These are phyloP conservation scores for Setipinna tenuifilis DNA, from an alignment of 2,797 vertebrate species.

Conservation along the genomic window DNA sequence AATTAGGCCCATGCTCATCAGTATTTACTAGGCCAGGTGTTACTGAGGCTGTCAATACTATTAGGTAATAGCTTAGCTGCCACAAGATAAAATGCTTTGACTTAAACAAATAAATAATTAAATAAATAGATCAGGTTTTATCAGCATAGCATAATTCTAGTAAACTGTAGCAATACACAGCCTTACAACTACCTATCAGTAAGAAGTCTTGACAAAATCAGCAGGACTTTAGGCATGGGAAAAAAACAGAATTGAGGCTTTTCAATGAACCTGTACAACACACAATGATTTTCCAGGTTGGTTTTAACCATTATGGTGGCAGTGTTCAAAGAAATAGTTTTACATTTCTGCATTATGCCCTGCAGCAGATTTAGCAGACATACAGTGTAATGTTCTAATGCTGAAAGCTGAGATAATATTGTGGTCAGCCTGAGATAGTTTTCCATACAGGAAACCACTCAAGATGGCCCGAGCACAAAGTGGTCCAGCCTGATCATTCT, in stretches of 20 bases:
- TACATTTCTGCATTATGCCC: too few relatives aligned
- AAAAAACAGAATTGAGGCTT: too few relatives aligned
- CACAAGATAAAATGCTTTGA: slow-evolving; percentile 20
- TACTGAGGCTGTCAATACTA: slow-evolving; percentile 1
- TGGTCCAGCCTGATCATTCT: not conserved
- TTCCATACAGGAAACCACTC: not conserved
- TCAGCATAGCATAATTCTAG: too few relatives aligned
- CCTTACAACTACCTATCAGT: not conserved
- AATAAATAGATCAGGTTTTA: slow-evolving; percentile 30
- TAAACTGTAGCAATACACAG: not conserved
- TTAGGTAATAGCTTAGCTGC: slow-evolving; percentile 26
- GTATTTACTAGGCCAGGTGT: not conserved
- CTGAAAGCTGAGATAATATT: not conserved
- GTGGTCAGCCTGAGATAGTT: not conserved
- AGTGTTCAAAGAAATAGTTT: not conserved
- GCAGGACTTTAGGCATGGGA: not conserved
- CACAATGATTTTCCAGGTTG: not conserved
- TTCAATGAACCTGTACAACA: too few relatives aligned
- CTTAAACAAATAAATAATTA: too few relatives aligned
- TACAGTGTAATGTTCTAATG: not conserved
- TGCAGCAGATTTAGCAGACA: not conserved
- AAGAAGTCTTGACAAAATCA: too few relatives aligned
- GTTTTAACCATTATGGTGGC: not conserved
- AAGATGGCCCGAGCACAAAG: not conserved
- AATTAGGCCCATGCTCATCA: not conserved